A percentile compares a stretch with the other conserved stretches of the same genome.
Evolutionary conservation across 2,113 vertebrate genomes (phyloP).

Genomic region (Chaetodon trifascialis): DNA sequence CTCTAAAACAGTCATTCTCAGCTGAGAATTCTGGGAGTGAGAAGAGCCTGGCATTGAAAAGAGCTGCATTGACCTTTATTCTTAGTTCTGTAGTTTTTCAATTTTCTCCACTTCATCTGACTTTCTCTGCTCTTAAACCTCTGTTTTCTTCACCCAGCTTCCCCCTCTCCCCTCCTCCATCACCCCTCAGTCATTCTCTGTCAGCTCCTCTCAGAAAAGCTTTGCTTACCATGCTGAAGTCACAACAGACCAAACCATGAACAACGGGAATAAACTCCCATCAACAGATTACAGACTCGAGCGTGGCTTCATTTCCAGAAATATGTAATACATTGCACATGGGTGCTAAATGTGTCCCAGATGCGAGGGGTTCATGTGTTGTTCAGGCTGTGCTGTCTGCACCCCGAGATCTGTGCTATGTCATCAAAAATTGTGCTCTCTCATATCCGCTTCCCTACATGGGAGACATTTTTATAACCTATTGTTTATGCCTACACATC

Average conservation of each 20-base stretch:
- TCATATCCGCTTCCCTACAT: constrained; percentile 48
- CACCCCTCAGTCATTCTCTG: constrained; percentile 21
- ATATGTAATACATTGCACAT: constrained; percentile 82
- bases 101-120: neutral
- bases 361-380: constrained; percentile 77
- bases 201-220: constrained; percentile 39
- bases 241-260: constrained; percentile 70
- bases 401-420: constrained; percentile 64
- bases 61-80: constrained; percentile 7
- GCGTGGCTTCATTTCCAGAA: constrained; percentile 71
- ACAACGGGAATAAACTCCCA: constrained; percentile 71
- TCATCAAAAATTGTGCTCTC: constrained; percentile 71
- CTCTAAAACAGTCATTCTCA: constrained; percentile 80
- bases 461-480: constrained; percentile 51
- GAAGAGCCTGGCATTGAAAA: constrained; percentile 34
- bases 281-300: constrained; percentile 78
- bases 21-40: constrained; percentile 65
- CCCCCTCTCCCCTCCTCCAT: neutral
- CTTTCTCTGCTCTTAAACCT: constrained; percentile 10
- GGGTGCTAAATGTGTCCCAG: constrained; percentile 79
- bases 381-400: constrained; percentile 60
- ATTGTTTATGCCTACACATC: constrained; percentile 41
- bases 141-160: neutral
- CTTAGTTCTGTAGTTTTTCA: neutral
- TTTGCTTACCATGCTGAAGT: constrained; percentile 65